Conservation (phyloP, 1,140 invertebrate species). For the Whitmania pigra region DNA sequence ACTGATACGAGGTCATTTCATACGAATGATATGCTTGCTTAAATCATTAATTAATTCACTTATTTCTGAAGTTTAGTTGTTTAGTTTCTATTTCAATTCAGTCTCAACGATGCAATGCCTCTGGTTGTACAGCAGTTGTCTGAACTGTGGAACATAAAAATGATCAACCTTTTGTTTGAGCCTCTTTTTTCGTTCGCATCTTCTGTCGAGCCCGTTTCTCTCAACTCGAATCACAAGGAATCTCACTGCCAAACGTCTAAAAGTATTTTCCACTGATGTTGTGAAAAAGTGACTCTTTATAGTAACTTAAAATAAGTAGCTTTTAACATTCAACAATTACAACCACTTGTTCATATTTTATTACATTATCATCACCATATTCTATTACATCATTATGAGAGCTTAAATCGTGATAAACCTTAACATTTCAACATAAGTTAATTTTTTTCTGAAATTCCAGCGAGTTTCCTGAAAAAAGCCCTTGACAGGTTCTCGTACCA, state of each 20-base stretch:
- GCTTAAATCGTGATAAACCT: no score
- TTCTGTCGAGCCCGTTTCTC: background rate
- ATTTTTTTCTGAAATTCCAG: background rate
- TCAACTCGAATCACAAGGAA: background rate
- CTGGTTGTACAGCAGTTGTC: constrained; percentile 68
- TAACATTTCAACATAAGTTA: no score
- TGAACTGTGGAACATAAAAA: constrained; percentile 64
- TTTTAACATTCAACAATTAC: no score
- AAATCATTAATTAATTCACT: background rate
- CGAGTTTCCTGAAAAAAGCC: constrained; percentile 34
- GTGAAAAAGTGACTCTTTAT: no score
- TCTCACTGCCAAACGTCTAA: background rate
- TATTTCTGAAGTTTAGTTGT: constrained; percentile 3
- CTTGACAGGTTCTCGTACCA: constrained; percentile 37
- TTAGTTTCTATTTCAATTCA: constrained; percentile 35
- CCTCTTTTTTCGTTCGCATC: constrained; percentile 36
- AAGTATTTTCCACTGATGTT: no score
- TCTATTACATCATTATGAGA: no score
- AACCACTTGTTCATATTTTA: no score
- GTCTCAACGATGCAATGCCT: constrained; percentile 67
- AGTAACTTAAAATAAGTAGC: no score
- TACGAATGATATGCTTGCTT: no score
- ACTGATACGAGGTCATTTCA: constrained; percentile 51
- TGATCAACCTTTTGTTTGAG: constrained; percentile 48
- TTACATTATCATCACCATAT: no score